Conservation (phyloP, 2,113 vertebrate species). For the Campylomormyrus tamandua region DNA sequence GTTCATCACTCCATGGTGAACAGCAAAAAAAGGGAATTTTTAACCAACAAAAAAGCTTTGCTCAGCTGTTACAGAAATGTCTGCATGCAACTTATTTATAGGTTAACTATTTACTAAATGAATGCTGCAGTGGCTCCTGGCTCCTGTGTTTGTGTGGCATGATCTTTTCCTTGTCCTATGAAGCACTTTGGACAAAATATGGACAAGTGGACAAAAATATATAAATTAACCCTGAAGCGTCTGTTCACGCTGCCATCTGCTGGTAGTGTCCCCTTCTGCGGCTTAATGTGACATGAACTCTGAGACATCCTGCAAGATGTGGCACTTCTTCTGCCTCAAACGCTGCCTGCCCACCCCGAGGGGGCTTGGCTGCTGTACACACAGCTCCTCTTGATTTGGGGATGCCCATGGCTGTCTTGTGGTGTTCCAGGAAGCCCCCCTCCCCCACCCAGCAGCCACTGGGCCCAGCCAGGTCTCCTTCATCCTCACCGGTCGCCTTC, state of each 20-base stretch:
- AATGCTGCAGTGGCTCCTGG: background rate
- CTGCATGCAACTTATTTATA: background rate
- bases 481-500: background rate
- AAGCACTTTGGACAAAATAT: slow-evolving; percentile 4
- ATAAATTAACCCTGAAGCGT: background rate
- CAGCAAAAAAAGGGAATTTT: background rate
- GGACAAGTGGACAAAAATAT: background rate
- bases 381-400: background rate
- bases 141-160: background rate
- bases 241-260: slow-evolving; percentile 27
- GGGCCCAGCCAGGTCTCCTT: background rate
- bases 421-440: background rate
- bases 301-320: background rate
- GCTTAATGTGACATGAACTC: background rate
- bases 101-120: too few species aligned
- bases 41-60: background rate
- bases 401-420: background rate
- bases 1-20: background rate
- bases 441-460: background rate
- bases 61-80: background rate
- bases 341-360: background rate
- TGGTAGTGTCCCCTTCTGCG: slow-evolving; percentile 18
- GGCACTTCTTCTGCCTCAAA: background rate
- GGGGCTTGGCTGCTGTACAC: background rate
- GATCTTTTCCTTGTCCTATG: background rate